phyloP scores from a whole-genome alignment of 2,888 invertebrate genomes.

The Parnassius smintheus region DNA sequence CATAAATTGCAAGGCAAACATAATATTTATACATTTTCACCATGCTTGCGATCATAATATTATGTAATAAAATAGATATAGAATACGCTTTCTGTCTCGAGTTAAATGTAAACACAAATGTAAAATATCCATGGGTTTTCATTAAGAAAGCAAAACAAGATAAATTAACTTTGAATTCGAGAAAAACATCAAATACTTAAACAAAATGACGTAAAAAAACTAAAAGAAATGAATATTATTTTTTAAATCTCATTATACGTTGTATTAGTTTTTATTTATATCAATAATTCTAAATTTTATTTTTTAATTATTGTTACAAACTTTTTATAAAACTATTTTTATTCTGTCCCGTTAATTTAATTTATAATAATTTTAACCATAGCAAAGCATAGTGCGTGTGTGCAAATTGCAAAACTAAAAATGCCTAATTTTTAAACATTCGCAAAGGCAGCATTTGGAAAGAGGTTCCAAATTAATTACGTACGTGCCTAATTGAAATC shows the following conservation, averaged over 20 bases:
- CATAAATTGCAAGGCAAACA: conserved; percentile 6
- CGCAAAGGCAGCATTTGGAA: conserved; percentile 7
- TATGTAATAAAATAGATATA: neutral
- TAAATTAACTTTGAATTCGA: too few relatives aligned
- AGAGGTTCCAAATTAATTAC: conserved; percentile 25
- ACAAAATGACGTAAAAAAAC: too few relatives aligned
- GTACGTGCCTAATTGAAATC: conserved; percentile 43
- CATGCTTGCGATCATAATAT: conserved; percentile 12
- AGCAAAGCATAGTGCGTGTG: too few relatives aligned
- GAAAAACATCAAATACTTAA: too few relatives aligned
- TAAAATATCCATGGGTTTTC: neutral
- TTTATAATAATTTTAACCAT: too few relatives aligned
- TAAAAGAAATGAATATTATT: too few relatives aligned
- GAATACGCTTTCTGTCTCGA: neutral
- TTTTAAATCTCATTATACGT: too few relatives aligned
- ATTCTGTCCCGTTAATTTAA: too few relatives aligned
- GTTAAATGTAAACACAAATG: neutral
- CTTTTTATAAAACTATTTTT: too few relatives aligned
- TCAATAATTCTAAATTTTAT: too few relatives aligned
- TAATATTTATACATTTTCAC: conserved; percentile 20
- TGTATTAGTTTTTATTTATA: too few relatives aligned
- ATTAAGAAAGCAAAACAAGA: neutral
- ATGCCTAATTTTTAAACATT: conserved; percentile 13
- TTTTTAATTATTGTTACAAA: too few relatives aligned
- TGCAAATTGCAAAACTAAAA: neutral